Evolutionary conservation across 2,888 invertebrate species (phyloP).

Genomic region (Noctua fimbriata): DNA sequence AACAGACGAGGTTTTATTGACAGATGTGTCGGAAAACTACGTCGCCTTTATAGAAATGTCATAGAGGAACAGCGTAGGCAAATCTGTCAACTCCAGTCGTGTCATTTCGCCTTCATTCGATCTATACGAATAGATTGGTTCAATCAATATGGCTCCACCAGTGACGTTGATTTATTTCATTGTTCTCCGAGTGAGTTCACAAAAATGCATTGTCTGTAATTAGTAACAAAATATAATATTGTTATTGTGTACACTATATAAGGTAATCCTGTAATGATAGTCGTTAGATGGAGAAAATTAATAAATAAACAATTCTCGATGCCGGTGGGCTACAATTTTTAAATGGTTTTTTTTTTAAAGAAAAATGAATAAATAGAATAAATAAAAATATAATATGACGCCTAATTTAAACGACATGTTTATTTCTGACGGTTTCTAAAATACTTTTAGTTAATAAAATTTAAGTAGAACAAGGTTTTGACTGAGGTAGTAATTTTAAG

Average conservation of each 20-base stretch:
- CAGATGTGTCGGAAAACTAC: not conserved
- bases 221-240: not conserved
- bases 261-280: not conserved
- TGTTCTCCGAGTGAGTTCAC: not conserved
- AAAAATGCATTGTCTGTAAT: not conserved
- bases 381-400: not conserved
- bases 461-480: no score
- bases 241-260: not conserved
- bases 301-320: no score
- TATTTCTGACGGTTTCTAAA: not conserved
- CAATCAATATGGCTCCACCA: not conserved
- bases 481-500: no score
- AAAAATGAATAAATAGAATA: not conserved
- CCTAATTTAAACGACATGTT: not conserved
- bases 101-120: not conserved
- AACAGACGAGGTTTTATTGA: not conserved
- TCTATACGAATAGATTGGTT: not conserved
- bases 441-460: not conserved
- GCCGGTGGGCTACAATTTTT: no score
- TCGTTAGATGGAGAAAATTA: not conserved
- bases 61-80: not conserved
- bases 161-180: not conserved
- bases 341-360: no score
- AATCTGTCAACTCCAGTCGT: conserved; percentile 9
- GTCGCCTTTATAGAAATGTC: not conserved